Base-by-base conservation (phyloP, 2,797 vertebrate genomes). In the Lates japonicus region DNA sequence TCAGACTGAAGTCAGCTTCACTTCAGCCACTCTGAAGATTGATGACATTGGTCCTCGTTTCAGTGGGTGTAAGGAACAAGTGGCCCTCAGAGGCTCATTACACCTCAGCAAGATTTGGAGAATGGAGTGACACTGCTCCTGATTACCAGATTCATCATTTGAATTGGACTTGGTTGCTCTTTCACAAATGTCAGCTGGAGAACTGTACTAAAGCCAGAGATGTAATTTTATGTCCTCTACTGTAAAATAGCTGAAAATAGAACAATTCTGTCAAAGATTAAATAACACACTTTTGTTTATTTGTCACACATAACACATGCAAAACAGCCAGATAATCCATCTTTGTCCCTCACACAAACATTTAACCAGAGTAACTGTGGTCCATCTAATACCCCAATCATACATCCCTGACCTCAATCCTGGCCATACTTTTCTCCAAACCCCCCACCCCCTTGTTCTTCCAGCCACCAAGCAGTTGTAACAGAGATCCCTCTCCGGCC, bases 321-420 rank as follows among this genome's bases (percentile, higher is more conserved):
- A 76, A 72, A 83, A 85, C 78, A 80, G 37, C 73, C 58, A 77
- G 67, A 87, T 87, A 87, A 92, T 91, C 91, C 86, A 86, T 91
- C 83, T 78, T 80, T 29, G 74, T 82, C 72, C 60, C 35, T 42
- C 68, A 79, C 49, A 81, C 82, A 82, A 84, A 91, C 72, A 77
- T 89, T 86, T 85, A 85, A 71, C 76, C 57, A 75, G 70, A 49
- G 70, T 49, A 48, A 71, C 86, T 72, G 67, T 33, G 80, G 84
- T 83, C 74, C 76, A 62, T 89, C 77, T 87, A 73, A 92, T 83
- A 80, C 82, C 78, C 74, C 83, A 82, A 76, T 86, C 83, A 84
- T 88, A 92, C 76, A 88, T 92, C 88, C 80, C 87, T 94, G 90
- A 90, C 92, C 93, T 92, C 86, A 87, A 86, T 90, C 85, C 87